These are phyloP conservation scores for Hyles vespertilio DNA, from an alignment of 1,140 invertebrate species.

Conservation along the genomic window DNA sequence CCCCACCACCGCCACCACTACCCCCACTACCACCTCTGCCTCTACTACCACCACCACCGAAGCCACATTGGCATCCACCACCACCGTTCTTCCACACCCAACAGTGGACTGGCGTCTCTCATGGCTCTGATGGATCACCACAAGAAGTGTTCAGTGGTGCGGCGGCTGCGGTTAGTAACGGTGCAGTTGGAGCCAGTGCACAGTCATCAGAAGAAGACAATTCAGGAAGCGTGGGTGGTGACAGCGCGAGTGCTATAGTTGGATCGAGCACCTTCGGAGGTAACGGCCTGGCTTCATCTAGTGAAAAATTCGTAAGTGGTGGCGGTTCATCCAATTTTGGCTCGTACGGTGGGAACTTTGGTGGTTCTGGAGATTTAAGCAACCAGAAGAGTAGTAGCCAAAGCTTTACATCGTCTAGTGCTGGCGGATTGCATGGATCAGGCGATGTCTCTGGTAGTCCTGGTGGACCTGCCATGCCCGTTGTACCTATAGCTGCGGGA, in stretches of 20 bases:
- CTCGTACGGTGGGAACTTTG: not conserved
- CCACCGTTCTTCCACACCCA: conserved; percentile 43
- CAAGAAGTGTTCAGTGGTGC: conserved; percentile 59
- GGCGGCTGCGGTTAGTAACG: conserved; percentile 37
- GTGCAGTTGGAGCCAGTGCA: conserved; percentile 26
- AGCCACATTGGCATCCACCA: conserved; percentile 32
- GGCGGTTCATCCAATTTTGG: conserved; percentile 6
- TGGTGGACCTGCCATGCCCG: too few species aligned
- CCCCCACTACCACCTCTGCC: conserved; percentile 11
- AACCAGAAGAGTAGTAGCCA: not conserved
- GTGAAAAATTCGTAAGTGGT: not conserved
- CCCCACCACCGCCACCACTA: not conserved
- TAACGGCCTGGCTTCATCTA: not conserved
- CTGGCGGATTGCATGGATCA: not conserved
- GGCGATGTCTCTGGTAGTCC: too few species aligned
- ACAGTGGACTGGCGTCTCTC: conserved; percentile 51
- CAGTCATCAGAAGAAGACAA: conserved; percentile 32
- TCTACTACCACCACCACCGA: conserved; percentile 19
- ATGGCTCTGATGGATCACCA: conserved; percentile 26
- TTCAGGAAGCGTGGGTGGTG: conserved; percentile 11
- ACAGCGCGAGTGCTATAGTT: not conserved
- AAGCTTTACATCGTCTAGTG: not conserved
- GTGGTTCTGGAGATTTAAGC: conserved; percentile 7
- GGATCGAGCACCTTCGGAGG: not conserved
- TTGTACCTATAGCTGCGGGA: too few species aligned